Evolutionary conservation across 2,797 vertebrate species (phyloP).

Genomic region (Syngnathus rostellatus): DNA sequence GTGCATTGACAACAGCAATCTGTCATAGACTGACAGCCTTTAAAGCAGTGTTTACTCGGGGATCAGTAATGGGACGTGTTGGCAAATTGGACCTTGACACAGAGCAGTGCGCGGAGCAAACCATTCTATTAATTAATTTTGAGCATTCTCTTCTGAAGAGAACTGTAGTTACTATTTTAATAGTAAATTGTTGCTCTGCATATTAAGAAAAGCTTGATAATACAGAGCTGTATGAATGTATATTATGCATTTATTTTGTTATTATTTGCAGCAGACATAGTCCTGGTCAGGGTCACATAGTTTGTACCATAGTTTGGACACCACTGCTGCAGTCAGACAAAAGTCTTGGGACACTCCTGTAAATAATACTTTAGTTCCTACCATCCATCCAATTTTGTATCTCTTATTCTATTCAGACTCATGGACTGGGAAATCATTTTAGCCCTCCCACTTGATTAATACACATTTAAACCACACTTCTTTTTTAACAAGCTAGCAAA

Average conservation of each 20-base stretch:
- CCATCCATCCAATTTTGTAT: background rate
- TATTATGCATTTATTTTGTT: background rate
- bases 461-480: too few species aligned
- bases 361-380: background rate
- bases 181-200: background rate
- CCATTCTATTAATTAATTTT: background rate
- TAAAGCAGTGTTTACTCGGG: background rate
- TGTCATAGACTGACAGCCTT: background rate
- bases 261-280: background rate
- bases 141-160: background rate
- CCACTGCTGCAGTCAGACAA: background rate
- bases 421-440: too few species aligned
- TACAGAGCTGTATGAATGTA: too few species aligned
- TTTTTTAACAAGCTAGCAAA: too few species aligned
- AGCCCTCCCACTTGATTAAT: too few species aligned
- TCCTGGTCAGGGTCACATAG: too few species aligned
- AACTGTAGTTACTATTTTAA: background rate
- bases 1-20: background rate
- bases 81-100: background rate
- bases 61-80: background rate
- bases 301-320: too few species aligned
- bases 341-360: background rate
- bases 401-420: background rate
- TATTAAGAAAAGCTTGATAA: background rate
- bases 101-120: background rate